Conservation (phyloP, 2,888 invertebrate species). For the Cheilosia variabilis region DNA sequence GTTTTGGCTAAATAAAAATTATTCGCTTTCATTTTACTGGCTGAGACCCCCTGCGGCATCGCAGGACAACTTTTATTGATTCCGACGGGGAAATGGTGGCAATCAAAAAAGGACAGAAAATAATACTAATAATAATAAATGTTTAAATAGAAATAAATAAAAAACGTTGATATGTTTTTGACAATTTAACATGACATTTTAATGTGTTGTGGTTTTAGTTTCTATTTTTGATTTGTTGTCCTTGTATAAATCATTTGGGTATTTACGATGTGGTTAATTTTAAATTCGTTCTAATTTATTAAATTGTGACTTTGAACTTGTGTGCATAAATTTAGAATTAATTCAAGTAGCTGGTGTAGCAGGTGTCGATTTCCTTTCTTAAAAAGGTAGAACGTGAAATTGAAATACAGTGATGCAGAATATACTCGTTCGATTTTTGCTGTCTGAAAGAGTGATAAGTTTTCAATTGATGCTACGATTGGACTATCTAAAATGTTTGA, state of each 20-base stretch:
- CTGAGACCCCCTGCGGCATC: background rate
- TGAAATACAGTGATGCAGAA: too few species aligned
- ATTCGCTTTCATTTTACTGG: background rate
- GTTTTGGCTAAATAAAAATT: background rate
- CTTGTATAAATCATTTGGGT: background rate
- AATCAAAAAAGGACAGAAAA: background rate
- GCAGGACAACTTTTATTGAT: background rate
- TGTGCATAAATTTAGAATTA: too few species aligned
- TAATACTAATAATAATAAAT: too few species aligned
- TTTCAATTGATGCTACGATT: too few species aligned
- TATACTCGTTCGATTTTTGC: too few species aligned
- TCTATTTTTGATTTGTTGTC: background rate
- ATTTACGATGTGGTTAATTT: background rate
- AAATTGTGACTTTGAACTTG: background rate
- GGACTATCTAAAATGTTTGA: too few species aligned
- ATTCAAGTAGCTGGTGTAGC: too few species aligned
- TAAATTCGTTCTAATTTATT: background rate
- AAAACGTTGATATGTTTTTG: background rate
- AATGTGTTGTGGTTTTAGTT: constrained; percentile 1
- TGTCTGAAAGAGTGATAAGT: too few species aligned
- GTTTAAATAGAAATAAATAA: background rate
- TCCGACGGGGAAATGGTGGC: too few species aligned
- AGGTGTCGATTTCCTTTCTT: too few species aligned
- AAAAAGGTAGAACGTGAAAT: too few species aligned
- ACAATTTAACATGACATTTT: background rate